These are phyloP conservation scores for Drosophila suboccidentalis DNA, from an alignment of 2,888 invertebrate genomes.

Conservation along the genomic window DNA sequence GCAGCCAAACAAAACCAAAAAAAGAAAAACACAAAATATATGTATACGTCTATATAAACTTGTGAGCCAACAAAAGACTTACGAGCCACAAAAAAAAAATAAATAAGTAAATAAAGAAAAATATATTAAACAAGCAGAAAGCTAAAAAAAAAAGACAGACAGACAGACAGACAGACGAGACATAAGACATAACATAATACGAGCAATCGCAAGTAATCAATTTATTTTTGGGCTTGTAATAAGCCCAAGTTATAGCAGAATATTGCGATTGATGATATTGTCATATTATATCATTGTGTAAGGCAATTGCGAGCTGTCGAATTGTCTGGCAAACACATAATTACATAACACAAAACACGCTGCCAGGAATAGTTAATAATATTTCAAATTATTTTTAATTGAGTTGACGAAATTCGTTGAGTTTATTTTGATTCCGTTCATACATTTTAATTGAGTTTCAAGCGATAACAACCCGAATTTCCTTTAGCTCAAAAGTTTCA, in stretches of 20 bases:
- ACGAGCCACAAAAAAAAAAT: not conserved
- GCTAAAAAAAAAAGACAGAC: slow-evolving; percentile 12
- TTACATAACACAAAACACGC: slow-evolving; percentile 6
- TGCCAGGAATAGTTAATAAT: slow-evolving; percentile 1
- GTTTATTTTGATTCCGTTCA: not conserved
- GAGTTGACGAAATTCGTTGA: not conserved
- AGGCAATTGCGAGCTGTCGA: slow-evolving; percentile 6
- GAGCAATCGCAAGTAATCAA: slow-evolving; percentile 51
- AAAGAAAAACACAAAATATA: slow-evolving; percentile 1
- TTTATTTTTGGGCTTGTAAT: slow-evolving; percentile 36
- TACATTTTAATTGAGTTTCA: not conserved
- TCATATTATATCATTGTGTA: slow-evolving; percentile 25
- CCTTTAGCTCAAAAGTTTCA: not conserved
- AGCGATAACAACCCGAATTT: not conserved
- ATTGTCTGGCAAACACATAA: not conserved
- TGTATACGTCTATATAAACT: slow-evolving; percentile 5
- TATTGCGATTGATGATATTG: slow-evolving; percentile 36
- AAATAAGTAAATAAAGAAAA: slow-evolving; percentile 4
- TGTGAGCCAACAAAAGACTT: slow-evolving; percentile 58
- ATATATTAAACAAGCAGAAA: slow-evolving; percentile 16
- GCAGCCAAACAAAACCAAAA: slow-evolving; percentile 9
- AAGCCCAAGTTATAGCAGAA: slow-evolving; percentile 44
- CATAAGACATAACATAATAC: slow-evolving; percentile 29
- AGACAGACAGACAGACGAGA: slow-evolving; percentile 4
- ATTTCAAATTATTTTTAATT: slow-evolving; percentile 6